Conservation (phyloP, 30 jellyfish, hydroid and myxozoan species). For the Sanderia malayensis region DNA sequence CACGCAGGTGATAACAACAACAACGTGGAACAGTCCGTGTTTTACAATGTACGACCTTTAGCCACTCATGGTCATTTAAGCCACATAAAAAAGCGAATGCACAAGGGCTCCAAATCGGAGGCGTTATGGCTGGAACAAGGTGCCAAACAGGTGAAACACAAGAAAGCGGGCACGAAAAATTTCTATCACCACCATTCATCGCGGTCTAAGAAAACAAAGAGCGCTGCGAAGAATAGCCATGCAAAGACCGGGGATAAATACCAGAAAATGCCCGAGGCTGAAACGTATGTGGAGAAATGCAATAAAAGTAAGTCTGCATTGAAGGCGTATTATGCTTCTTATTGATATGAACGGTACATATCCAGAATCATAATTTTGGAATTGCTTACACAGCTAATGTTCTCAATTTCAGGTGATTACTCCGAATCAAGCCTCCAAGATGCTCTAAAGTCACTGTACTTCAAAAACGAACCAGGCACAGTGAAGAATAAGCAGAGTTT, state of each 20-base stretch:
- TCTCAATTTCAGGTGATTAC: conserved; percentile 18
- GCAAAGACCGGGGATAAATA: neutral
- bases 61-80: conserved; percentile 11
- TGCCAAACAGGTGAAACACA: neutral
- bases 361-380: too few species aligned
- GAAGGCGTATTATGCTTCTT: too few species aligned
- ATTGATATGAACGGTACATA: too few species aligned
- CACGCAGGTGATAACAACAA: neutral
- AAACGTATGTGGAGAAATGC: neutral
- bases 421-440: conserved; percentile 40
- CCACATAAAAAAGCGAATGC: neutral
- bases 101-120: conserved; percentile 2
- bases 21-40: conserved; percentile 10
- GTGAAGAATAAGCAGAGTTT: conserved; percentile 86
- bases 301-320: neutral
- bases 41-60: conserved; percentile 47
- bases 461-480: conserved; percentile 87
- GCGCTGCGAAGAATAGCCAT: neutral
- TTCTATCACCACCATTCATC: too few species aligned
- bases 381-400: too few species aligned
- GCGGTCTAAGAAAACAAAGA: too few species aligned
- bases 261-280: conserved; percentile 1
- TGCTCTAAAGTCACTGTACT: conserved; percentile 46
- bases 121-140: neutral
- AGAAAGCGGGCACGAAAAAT: too few species aligned